Evolutionary conservation across 2,113 vertebrate species (phyloP), one percentile per base, ranked within the genome.

Genomic region (Paradoxurus hermaphroditus): DNA sequence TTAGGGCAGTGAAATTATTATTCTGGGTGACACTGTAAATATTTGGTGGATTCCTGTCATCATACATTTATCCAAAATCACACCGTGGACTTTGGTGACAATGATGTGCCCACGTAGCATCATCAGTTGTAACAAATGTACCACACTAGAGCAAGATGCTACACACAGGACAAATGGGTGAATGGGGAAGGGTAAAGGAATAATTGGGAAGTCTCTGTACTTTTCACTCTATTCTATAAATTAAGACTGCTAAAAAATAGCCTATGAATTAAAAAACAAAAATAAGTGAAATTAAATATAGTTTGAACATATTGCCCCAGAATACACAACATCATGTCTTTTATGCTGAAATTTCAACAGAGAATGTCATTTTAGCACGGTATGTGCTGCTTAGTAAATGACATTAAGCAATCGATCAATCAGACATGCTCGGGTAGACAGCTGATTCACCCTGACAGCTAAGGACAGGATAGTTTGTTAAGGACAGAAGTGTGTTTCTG

Each of bases 231-330:
- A 44, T 75, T 75, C 27, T 75, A 41, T 75, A 75, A 75, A 46
- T 44, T 44, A 31, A 75, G 8, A 75, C 73, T 29, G 41, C 41
- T 75, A 75, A 75, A 75, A 46, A 75, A 25, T 31, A 46, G 41
- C 46, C 41, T 46, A 46, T 46, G 29, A 75, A 34, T 63, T 36
- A n/a, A 41, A 36, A 81, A 93, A 93, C 78, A 78, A 51, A 68
- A 63, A 73, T 62, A 86, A 59, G 39, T 83, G 39, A 96, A 79
- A 86, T 86, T 92, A 96, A 95, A 94, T 95, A 84, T 13, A 73
- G 27, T 72, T 96, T 84, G 53, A 23, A 7, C 44, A 75, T 86
- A 34, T 67, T 95, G 7, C 51, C 72, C 53, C 63, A 77, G 29
- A 91, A 77, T 72, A 91, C 68, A 92, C 41, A 92, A 21, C 29